Percentiles rank a stretch among this genome's conserved stretches.
Evolutionary conservation across 2,888 invertebrate species (phyloP).

Genomic region (Zhuqinia jingwanae): DNA sequence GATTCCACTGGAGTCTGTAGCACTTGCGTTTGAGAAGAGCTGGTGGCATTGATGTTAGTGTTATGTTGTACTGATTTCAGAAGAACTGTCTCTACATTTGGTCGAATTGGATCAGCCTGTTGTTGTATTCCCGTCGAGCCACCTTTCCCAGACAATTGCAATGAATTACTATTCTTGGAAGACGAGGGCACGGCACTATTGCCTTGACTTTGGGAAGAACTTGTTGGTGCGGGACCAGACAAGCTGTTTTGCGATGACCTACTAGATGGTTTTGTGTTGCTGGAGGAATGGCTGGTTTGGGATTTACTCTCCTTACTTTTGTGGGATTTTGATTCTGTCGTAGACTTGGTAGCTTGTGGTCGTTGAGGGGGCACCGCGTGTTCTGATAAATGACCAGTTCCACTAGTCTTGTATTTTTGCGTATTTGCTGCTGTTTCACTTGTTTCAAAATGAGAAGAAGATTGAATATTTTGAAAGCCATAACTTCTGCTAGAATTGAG

Average conservation of each 20-base stretch:
- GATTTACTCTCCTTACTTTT: slow-evolving; percentile 1
- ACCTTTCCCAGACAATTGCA: too few species aligned
- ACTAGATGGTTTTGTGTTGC: not conserved
- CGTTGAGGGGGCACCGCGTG: too few species aligned
- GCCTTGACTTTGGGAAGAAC: not conserved
- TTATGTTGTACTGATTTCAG: not conserved
- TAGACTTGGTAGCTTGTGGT: not conserved
- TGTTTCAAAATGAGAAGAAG: not conserved
- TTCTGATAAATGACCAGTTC: not conserved
- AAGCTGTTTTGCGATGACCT: not conserved
- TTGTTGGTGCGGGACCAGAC: not conserved
- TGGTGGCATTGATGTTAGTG: not conserved
- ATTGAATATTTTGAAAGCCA: slow-evolving; percentile 4
- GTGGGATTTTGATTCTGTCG: slow-evolving; percentile 35
- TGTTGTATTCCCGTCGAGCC: not conserved
- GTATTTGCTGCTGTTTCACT: not conserved
- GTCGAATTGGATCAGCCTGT: not conserved
- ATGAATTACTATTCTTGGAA: not conserved
- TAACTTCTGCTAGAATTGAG: not conserved
- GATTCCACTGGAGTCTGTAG: not conserved
- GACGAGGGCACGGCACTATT: not conserved
- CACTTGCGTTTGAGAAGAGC: slow-evolving; percentile 2
- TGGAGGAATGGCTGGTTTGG: not conserved
- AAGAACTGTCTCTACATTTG: not conserved
- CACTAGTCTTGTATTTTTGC: not conserved